These are phyloP conservation scores for Microdon myrmicae DNA, from an alignment of 2,888 invertebrate species.

Conservation along the genomic window DNA sequence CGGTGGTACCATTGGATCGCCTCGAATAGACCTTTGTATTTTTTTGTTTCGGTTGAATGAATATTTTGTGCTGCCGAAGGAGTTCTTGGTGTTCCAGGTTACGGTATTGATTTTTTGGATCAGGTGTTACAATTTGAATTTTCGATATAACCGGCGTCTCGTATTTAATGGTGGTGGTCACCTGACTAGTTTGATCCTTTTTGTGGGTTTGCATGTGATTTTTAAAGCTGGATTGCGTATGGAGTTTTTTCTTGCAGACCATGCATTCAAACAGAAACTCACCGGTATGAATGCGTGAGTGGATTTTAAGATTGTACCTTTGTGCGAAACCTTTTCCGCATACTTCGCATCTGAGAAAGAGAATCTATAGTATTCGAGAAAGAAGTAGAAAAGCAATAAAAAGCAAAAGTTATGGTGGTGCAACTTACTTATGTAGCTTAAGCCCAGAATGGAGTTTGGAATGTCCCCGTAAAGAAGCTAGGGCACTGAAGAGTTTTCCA, in stretches of 20 bases:
- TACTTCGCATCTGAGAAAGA: conserved; percentile 62
- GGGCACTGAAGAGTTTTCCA: conserved; percentile 68
- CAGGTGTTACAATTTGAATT: conserved; percentile 29
- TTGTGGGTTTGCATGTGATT: conserved; percentile 66
- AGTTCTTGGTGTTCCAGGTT: conserved; percentile 53
- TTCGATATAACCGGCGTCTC: conserved; percentile 50
- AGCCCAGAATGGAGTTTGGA: conserved; percentile 66
- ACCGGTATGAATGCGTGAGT: conserved; percentile 65
- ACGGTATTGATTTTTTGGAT: conserved; percentile 39
- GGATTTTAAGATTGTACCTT: conserved; percentile 66
- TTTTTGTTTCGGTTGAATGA: conserved; percentile 34
- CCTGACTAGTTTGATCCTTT: conserved; percentile 60
- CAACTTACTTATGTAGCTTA: conserved; percentile 65
- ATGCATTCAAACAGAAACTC: conserved; percentile 66
- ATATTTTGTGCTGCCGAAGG: conserved; percentile 56
- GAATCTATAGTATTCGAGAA: neutral
- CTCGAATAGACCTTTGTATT: too few relatives aligned
- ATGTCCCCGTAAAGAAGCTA: conserved; percentile 65
- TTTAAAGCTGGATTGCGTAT: conserved; percentile 65
- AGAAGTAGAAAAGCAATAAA: neutral
- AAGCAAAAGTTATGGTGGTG: neutral
- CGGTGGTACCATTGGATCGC: too few relatives aligned
- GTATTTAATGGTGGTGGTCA: conserved; percentile 55
- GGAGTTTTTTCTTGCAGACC: conserved; percentile 64
- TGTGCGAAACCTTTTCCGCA: conserved; percentile 67